Conservation (phyloP, 1,140 invertebrate genomes). For the Cydia fagiglandana region DNA sequence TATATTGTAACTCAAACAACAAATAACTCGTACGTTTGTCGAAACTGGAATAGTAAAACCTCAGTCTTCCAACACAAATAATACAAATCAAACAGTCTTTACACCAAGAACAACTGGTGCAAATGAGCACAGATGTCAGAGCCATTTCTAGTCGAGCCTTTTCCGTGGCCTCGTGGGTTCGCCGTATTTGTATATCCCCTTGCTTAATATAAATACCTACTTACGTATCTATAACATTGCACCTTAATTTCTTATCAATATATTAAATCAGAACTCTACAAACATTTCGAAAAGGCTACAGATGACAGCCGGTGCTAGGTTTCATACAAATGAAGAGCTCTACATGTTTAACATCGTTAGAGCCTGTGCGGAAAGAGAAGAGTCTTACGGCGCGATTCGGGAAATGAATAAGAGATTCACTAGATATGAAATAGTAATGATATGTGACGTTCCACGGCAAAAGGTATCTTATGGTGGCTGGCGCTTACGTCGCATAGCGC, state of each 20-base stretch:
- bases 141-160: conserved; percentile 33
- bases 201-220: conserved; percentile 64
- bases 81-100: conserved; percentile 57
- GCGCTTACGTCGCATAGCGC: too few relatives aligned
- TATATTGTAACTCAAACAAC: conserved; percentile 47
- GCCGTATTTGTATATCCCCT: not conserved
- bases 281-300: conserved; percentile 45
- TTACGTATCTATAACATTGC: conserved; percentile 69
- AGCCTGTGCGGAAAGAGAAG: too few relatives aligned
- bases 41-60: conserved; percentile 77
- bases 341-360: conserved; percentile 5
- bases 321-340: conserved; percentile 38
- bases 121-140: conserved; percentile 46
- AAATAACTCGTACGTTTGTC: conserved; percentile 77
- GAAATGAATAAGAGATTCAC: too few relatives aligned
- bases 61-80: conserved; percentile 76
- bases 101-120: conserved; percentile 59
- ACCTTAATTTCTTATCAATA: conserved; percentile 64
- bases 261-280: conserved; percentile 63
- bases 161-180: not conserved
- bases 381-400: too few relatives aligned
- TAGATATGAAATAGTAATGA: too few relatives aligned
- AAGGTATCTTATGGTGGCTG: too few relatives aligned
- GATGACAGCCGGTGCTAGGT: conserved; percentile 42
- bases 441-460: too few relatives aligned